Percentiles rank a stretch among this genome's conserved stretches.
Evolutionary conservation across 2,797 vertebrate genomes (phyloP).

Genomic region (Vespertilio murinus): DNA sequence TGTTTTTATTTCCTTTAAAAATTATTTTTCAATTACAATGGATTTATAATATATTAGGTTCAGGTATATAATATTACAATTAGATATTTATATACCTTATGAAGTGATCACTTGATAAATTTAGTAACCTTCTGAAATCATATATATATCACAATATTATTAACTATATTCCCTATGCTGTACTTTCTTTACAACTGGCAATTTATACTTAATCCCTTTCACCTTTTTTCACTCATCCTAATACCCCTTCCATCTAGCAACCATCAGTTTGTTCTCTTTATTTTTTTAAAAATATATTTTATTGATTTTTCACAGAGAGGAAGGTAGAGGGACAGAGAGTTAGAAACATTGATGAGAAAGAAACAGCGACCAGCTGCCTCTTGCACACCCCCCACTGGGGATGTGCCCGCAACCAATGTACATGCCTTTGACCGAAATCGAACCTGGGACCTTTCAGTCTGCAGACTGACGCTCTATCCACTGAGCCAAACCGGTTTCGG

Average conservation of each 20-base stretch:
- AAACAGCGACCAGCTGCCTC: too few species aligned
- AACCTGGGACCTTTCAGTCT: too few species aligned
- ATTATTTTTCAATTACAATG: not conserved
- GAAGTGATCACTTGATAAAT: not conserved
- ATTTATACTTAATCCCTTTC: not conserved
- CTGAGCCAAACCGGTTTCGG: too few species aligned
- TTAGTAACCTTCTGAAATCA: not conserved
- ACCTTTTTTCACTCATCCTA: not conserved
- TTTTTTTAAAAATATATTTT: too few species aligned
- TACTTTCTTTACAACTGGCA: not conserved
- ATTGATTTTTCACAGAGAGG: too few species aligned
- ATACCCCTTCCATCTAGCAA: not conserved
- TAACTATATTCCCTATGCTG: not conserved
- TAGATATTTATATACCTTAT: not conserved
- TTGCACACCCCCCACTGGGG: too few species aligned
- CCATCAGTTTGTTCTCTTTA: not conserved
- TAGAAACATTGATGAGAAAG: too few species aligned
- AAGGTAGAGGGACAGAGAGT: too few species aligned
- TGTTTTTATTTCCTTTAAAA: not conserved
- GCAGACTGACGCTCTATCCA: too few species aligned
- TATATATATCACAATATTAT: not conserved
- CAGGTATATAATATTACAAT: not conserved
- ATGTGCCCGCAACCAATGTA: too few species aligned
- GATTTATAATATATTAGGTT: not conserved
- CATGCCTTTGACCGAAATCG: too few species aligned